Evolutionary conservation across 2,888 invertebrate species (phyloP).

Genomic region (Noctuana brunneofusca): DNA sequence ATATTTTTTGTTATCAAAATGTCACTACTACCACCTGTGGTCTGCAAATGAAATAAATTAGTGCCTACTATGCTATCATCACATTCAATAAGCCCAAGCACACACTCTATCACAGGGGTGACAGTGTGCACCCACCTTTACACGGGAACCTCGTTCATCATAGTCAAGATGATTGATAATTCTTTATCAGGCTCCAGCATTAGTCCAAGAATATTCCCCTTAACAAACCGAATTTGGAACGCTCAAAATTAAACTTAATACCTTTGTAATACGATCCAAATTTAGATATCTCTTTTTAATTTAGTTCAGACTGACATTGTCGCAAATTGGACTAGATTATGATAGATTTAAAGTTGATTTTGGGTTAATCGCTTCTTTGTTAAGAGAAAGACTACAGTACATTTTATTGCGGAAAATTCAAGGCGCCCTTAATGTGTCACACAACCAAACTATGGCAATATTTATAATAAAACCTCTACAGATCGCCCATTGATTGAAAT

Average conservation of each 20-base stretch:
- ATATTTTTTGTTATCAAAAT: no score
- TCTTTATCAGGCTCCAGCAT: constrained; percentile 62
- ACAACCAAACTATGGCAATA: no score
- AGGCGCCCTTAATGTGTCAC: no score
- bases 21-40: constrained; percentile 15
- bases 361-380: constrained; percentile 39
- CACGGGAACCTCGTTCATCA: constrained; percentile 58
- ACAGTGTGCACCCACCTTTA: constrained; percentile 46
- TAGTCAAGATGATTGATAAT: constrained; percentile 76
- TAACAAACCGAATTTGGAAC: constrained; percentile 42
- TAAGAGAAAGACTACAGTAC: no score
- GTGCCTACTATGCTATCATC: constrained; percentile 12
- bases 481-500: no score
- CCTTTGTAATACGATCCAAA: neutral
- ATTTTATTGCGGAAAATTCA: no score
- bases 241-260: constrained; percentile 7
- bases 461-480: no score
- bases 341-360: constrained; percentile 43
- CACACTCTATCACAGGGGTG: constrained; percentile 37
- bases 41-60: constrained; percentile 17
- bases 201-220: constrained; percentile 54
- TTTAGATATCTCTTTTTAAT: constrained; percentile 8
- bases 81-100: constrained; percentile 41
- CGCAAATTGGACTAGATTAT: constrained; percentile 36
- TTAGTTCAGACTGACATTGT: constrained; percentile 30